These are phyloP conservation scores for Tridacna gigas DNA, from an alignment of 2,888 invertebrate species.

Conservation along the genomic window DNA sequence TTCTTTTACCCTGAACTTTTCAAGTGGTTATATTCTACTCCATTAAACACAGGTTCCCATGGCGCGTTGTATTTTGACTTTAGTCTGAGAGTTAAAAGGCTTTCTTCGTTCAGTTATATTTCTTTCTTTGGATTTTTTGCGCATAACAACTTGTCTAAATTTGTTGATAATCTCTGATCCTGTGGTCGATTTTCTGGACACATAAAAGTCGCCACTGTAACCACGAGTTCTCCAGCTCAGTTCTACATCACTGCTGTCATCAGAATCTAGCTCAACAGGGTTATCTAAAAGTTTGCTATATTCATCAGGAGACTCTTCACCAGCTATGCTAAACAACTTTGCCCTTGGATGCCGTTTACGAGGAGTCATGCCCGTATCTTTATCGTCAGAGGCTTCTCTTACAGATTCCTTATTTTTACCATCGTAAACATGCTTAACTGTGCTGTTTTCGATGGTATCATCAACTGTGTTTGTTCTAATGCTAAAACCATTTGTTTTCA, in stretches of 20 bases:
- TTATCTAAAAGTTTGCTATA: not conserved
- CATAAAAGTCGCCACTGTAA: constrained; percentile 51
- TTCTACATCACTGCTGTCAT: constrained; percentile 17
- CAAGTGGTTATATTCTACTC: too few relatives aligned
- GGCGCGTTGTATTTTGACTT: too few relatives aligned
- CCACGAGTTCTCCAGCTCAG: constrained; percentile 58
- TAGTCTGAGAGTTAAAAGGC: too few relatives aligned
- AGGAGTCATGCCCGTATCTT: not conserved
- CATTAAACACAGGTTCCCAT: too few relatives aligned
- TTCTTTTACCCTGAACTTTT: too few relatives aligned
- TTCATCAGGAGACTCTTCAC: not conserved
- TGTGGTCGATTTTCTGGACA: constrained; percentile 55
- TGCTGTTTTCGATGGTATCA: too few relatives aligned
- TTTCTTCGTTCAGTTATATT: not conserved
- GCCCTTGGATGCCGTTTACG: not conserved
- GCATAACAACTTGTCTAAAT: constrained; percentile 35
- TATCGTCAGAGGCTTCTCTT: too few relatives aligned
- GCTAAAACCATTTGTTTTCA: too few relatives aligned
- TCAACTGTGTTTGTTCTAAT: too few relatives aligned
- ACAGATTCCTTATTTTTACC: too few relatives aligned
- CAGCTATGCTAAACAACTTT: constrained; percentile 12
- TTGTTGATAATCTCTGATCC: constrained; percentile 54
- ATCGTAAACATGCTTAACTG: too few relatives aligned
- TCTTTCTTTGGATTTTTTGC: constrained; percentile 16
- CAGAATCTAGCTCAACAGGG: constrained; percentile 16